Conservation (phyloP, 2,797 vertebrate genomes). For the Chelmon rostratus region DNA sequence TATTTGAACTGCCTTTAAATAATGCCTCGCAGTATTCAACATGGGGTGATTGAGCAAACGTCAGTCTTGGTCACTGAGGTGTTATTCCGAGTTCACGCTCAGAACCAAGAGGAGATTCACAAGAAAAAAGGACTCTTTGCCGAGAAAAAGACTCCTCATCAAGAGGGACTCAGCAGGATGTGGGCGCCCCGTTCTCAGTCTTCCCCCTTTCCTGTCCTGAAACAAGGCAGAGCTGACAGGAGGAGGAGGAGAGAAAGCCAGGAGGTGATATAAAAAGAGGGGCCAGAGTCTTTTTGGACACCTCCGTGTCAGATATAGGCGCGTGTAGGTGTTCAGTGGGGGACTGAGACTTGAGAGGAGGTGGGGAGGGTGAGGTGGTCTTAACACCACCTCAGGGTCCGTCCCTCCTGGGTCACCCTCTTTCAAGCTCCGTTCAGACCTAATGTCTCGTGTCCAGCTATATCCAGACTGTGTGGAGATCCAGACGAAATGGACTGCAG, state of each 20-base stretch:
- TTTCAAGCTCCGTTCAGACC: conserved; percentile 62
- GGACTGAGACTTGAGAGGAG: conserved; percentile 48
- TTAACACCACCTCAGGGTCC: conserved; percentile 57
- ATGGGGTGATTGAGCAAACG: conserved; percentile 63
- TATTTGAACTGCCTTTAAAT: conserved; percentile 73
- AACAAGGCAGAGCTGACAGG: conserved; percentile 74
- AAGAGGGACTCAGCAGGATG: conserved; percentile 57
- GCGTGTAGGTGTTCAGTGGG: conserved; percentile 40
- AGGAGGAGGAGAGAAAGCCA: conserved; percentile 68
- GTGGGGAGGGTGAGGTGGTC: conserved; percentile 50
- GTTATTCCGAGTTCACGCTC: conserved; percentile 61
- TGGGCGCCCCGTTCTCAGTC: conserved; percentile 52
- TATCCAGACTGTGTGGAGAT: conserved; percentile 44
- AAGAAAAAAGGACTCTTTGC: conserved; percentile 52
- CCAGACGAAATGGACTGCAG: conserved; percentile 50
- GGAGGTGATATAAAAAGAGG: conserved; percentile 73
- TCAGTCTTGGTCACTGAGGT: conserved; percentile 73
- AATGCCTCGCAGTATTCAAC: conserved; percentile 74
- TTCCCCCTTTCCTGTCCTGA: conserved; percentile 65
- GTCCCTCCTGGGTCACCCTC: conserved; percentile 60
- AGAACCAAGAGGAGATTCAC: conserved; percentile 61
- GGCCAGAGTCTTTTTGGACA: conserved; percentile 61
- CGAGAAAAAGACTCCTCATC: conserved; percentile 56
- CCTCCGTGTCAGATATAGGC: conserved; percentile 56
- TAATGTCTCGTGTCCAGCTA: conserved; percentile 46